Percentiles rank a stretch among this genome's conserved stretches.
phyloP scores from a whole-genome alignment of 2,113 vertebrate genomes.

The Otolemur garnettii region DNA sequence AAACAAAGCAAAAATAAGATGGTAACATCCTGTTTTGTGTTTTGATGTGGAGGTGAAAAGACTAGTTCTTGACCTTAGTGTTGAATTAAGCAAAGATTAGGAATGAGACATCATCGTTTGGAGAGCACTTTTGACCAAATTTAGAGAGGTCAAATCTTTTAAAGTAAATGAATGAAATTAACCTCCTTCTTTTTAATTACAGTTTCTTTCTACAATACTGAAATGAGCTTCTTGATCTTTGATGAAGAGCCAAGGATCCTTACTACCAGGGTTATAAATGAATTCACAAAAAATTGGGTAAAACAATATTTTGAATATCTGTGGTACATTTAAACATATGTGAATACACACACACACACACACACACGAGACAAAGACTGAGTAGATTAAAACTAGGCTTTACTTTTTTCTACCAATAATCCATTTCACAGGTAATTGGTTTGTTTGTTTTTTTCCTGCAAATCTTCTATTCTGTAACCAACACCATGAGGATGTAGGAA shows the following conservation, averaged over 20 bases:
- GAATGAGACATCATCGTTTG: conserved; percentile 39
- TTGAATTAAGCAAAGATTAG: conserved; percentile 63
- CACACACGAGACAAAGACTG: not conserved
- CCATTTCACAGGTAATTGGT: conserved; percentile 51
- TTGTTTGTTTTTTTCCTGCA: conserved; percentile 56
- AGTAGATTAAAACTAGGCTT: conserved; percentile 33
- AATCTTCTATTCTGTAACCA: conserved; percentile 22
- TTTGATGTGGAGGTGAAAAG: not conserved
- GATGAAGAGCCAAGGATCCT: conserved; percentile 68
- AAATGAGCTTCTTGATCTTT: conserved; percentile 80
- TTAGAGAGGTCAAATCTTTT: conserved; percentile 54
- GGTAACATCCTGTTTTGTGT: conserved; percentile 23
- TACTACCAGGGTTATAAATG: conserved; percentile 76
- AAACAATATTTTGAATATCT: conserved; percentile 75
- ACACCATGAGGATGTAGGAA: not conserved
- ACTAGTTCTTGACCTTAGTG: conserved; percentile 14
- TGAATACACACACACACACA: not conserved
- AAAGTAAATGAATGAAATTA: conserved; percentile 63
- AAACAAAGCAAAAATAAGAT: conserved; percentile 42
- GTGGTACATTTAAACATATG: conserved; percentile 17
- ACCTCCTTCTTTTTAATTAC: conserved; percentile 72
- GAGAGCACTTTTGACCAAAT: conserved; percentile 25
- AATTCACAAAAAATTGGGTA: conserved; percentile 83
- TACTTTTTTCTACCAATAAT: conserved; percentile 41
- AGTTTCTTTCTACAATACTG: conserved; percentile 85